Conservation (phyloP, 2,113 vertebrate genomes). For the Vanacampus margaritifer region DNA sequence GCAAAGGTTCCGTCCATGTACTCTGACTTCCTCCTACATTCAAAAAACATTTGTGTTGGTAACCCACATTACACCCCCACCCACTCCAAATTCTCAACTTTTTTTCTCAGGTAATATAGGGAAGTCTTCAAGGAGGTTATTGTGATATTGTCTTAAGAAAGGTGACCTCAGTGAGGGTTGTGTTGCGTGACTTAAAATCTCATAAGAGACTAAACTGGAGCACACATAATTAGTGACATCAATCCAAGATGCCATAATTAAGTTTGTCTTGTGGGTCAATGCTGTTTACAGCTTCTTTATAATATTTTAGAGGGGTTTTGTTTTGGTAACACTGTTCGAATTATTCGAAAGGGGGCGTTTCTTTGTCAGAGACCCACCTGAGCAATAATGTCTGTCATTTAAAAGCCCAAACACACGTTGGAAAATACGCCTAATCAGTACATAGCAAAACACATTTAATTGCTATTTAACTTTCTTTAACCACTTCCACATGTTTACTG, state of each 20-base stretch:
- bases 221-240: background rate
- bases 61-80: no score
- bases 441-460: constrained; percentile 74
- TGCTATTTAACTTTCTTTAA: constrained; percentile 73
- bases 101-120: background rate
- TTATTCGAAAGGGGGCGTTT: constrained; percentile 40
- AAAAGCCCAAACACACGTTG: constrained; percentile 58
- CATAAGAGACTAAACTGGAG: background rate
- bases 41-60: no score
- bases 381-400: constrained; percentile 62
- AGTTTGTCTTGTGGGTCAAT: background rate
- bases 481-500: constrained; percentile 73
- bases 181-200: background rate
- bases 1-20: no score
- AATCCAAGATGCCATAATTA: background rate
- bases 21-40: no score
- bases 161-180: background rate
- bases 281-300: background rate
- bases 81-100: no score
- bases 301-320: background rate
- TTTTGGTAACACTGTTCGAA: constrained; percentile 1
- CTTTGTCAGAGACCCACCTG: constrained; percentile 57
- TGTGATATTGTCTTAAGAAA: background rate
- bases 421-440: constrained; percentile 78
- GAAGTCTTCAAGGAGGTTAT: no score